Percentiles rank a stretch among this genome's conserved stretches.
phyloP scores from a whole-genome alignment of 2,888 invertebrate species.

The Drosophila mulleri region DNA sequence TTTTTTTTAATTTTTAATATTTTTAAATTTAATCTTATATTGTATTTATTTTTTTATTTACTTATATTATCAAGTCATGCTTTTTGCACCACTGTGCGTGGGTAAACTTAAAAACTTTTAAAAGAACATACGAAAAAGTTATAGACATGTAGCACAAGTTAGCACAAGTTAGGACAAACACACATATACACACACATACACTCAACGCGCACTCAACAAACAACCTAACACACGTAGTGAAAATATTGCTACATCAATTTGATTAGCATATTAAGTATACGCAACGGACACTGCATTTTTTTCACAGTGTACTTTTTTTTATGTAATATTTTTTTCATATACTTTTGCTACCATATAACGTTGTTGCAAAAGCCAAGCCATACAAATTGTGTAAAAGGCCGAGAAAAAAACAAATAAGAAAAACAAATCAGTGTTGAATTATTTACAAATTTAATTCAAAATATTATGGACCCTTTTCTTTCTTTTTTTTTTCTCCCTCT shows the following conservation, averaged over 20 bases:
- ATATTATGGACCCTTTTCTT: constrained; percentile 28
- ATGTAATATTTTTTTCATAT: background rate
- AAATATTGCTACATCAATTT: constrained; percentile 39
- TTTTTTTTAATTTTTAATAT: too few species aligned
- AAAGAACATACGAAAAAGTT: constrained; percentile 27
- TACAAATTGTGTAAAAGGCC: background rate
- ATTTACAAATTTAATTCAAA: constrained; percentile 53
- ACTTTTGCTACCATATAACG: background rate
- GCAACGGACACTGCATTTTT: constrained; percentile 33
- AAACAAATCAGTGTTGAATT: constrained; percentile 52
- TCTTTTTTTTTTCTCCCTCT: constrained; percentile 3
- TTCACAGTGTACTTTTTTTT: constrained; percentile 5
- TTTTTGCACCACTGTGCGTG: constrained; percentile 6
- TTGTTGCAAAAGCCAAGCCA: background rate
- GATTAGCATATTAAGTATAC: constrained; percentile 71
- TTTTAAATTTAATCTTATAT: background rate
- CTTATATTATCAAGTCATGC: too few species aligned
- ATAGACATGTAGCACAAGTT: constrained; percentile 48
- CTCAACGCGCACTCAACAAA: constrained; percentile 2
- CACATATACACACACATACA: constrained; percentile 13
- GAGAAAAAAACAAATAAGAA: constrained; percentile 9
- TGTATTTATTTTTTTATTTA: background rate
- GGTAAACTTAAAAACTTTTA: constrained; percentile 18
- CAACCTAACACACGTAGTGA: constrained; percentile 1
- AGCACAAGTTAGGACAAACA: constrained; percentile 35